Conservation (phyloP, 2,888 invertebrate genomes). For the Andrena flavipes region DNA sequence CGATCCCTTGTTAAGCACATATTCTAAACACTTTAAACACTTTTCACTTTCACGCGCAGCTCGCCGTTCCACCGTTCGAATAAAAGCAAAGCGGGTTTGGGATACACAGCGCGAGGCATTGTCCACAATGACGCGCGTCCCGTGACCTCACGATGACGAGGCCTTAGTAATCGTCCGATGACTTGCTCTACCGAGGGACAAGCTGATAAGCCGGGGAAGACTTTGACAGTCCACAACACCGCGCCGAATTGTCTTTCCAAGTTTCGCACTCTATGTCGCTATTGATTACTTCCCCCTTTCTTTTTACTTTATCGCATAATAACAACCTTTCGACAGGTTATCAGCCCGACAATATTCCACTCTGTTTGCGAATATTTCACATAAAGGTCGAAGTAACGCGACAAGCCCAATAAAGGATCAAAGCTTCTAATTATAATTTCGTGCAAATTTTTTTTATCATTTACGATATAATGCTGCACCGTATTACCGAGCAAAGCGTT, state of each 20-base stretch:
- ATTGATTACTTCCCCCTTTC: no score
- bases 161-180: no score
- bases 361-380: conserved; percentile 12
- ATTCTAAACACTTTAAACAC: neutral
- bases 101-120: no score
- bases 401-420: conserved; percentile 7
- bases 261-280: no score
- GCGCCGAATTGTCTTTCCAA: no score
- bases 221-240: no score
- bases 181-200: no score
- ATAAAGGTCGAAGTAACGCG: conserved; percentile 23
- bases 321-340: neutral
- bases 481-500: neutral
- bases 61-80: no score
- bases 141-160: no score
- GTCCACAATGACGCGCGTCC: no score
- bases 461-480: neutral
- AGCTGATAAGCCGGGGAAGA: no score
- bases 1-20: neutral
- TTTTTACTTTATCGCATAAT: neutral
- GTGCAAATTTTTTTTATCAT: conserved; percentile 32
- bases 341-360: conserved; percentile 4
- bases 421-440: conserved; percentile 18
- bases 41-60: neutral
- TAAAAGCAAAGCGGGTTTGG: no score